Percentiles rank a stretch among this genome's conserved stretches.
phyloP scores from a whole-genome alignment of 1,140 invertebrate species.

The Lamellibrachia luymesi region DNA sequence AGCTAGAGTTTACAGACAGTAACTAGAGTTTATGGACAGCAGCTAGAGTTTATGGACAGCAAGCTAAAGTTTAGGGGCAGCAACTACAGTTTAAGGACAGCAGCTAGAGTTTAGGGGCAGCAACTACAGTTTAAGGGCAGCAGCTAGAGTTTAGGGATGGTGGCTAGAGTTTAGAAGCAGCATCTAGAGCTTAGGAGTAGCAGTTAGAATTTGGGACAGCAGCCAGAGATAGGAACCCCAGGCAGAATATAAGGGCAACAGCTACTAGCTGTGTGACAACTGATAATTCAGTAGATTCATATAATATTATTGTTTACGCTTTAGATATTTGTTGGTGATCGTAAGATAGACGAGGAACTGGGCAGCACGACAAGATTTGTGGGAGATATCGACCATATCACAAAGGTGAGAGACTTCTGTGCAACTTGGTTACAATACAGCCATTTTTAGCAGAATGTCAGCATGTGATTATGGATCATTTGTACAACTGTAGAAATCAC shows the following conservation, averaged over 20 bases:
- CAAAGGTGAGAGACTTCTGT: background rate
- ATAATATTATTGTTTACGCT: slow-evolving; percentile 20
- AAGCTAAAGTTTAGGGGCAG: background rate
- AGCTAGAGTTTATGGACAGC: too few relatives aligned
- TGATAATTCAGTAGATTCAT: too few relatives aligned
- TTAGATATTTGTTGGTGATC: slow-evolving; percentile 52
- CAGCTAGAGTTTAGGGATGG: too few relatives aligned
- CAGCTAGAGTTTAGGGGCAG: background rate
- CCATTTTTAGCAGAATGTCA: background rate
- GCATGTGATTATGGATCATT: background rate
- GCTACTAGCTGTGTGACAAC: background rate
- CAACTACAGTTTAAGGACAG: background rate
- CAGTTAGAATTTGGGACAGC: too few relatives aligned
- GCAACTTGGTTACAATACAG: too few relatives aligned
- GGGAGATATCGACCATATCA: slow-evolving; percentile 46
- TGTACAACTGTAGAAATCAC: background rate
- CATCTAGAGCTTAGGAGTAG: too few relatives aligned
- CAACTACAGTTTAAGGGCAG: background rate
- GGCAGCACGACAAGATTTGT: slow-evolving; percentile 47
- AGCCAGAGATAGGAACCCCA: too few relatives aligned
- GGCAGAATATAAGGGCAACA: too few relatives aligned
- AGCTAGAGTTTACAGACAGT: too few relatives aligned
- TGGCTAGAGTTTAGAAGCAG: too few relatives aligned
- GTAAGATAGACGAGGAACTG: slow-evolving; percentile 52
- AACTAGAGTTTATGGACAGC: too few relatives aligned